Evolutionary conservation across 2,113 vertebrate species (phyloP).

Genomic region (Tupaia chinensis): DNA sequence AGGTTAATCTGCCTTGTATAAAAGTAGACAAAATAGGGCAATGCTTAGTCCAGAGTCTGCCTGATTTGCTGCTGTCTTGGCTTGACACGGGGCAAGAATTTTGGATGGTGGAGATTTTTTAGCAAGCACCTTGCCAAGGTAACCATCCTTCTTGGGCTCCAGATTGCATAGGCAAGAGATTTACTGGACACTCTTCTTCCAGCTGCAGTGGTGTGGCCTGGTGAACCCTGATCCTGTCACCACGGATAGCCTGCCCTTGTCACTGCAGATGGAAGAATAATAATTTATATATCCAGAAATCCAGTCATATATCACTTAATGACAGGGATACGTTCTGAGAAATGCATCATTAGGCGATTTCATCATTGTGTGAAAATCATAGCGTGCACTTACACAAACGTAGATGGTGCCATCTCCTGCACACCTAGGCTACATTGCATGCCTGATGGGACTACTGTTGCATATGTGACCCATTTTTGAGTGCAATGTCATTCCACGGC

Average conservation of each 20-base stretch:
- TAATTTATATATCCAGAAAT: not conserved
- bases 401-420: no score
- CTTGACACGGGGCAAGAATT: not conserved
- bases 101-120: not conserved
- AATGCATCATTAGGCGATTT: no score
- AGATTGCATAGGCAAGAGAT: not conserved
- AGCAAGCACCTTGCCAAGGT: not conserved
- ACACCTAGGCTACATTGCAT: no score
- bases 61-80: not conserved
- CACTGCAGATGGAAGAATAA: not conserved
- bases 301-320: no score
- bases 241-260: not conserved
- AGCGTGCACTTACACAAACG: no score
- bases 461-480: no score
- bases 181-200: not conserved
- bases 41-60: not conserved
- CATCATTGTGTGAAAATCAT: no score
- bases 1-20: not conserved
- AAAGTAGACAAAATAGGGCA: not conserved
- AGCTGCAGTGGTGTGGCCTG: not conserved
- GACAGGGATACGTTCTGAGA: no score
- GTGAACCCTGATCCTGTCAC: not conserved
- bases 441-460: no score
- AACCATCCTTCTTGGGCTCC: not conserved
- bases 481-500: no score